Evolutionary conservation across 2,113 vertebrate species (phyloP), one percentile per base, ranked within the genome.

Genomic region (Phrynosoma blainvillii): DNA sequence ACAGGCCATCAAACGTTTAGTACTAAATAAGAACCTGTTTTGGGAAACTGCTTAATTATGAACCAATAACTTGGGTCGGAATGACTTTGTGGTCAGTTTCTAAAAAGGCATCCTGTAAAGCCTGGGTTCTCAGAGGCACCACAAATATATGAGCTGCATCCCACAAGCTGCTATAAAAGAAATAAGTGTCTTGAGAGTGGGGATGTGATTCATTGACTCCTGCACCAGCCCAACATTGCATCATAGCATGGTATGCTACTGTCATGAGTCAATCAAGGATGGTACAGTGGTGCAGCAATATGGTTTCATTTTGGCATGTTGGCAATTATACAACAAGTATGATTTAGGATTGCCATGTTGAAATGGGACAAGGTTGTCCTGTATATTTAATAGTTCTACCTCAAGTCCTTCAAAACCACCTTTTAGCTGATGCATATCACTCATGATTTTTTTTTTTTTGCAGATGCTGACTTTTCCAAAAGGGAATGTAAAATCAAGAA

Each of bases 1-100:
- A 0, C 84, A 93, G 89, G 82, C 91, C 91, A 90, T 90, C 90
- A 91, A 75, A 93, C 93, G 91, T 94, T 95, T 89, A 93, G 0
- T 78, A 73, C 77, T 87, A 88, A 92, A 93, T 82, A 54, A 92
- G 91, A 90, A 92, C 89, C 70, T 74, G 16, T 88, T 93, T 89
- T 86, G 62, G 87, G 92, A 85, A 76, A 10, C 87, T 82, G 66
- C 88, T 87, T 88, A 88, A 54, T 90, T 93, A 84, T 93, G 94
- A 92, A 88, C 89, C 68, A 90, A 82, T 91, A 91, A 92, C 91
- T 92, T 93, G 89, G 89, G 79, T 95, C 86, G 91, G 86, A 74
- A 52, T 88, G 89, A 87, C 36, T 84, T 75, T 84, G 74, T 85
- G 88, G 54, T 79, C 81, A 90, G 77, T 94, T 91, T 91, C 83